phyloP scores from a whole-genome alignment of 2,888 invertebrate species.

The Eupithecia abbreviata region DNA sequence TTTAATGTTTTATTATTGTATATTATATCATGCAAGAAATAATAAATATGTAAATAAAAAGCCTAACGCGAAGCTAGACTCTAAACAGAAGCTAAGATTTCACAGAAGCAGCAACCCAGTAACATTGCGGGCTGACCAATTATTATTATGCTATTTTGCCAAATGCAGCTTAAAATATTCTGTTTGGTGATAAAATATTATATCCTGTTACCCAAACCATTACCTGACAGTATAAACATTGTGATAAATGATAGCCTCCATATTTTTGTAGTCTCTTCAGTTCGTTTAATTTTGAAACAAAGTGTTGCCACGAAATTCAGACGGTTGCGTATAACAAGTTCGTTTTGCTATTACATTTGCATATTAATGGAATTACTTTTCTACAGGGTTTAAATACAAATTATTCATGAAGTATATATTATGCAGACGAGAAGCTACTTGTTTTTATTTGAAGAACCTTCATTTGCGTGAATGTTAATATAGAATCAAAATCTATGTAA shows the following conservation, averaged over 20 bases:
- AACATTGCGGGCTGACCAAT: no score
- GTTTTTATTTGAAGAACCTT: background rate
- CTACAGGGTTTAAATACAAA: slow-evolving; percentile 5
- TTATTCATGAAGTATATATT: slow-evolving; percentile 4
- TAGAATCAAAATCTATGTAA: no score
- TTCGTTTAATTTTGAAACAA: background rate
- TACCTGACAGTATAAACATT: background rate
- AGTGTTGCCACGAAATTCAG: background rate
- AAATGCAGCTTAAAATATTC: background rate
- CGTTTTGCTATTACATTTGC: slow-evolving; percentile 32
- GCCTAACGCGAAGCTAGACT: no score
- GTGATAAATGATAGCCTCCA: background rate
- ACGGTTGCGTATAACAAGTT: background rate
- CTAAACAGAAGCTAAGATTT: no score
- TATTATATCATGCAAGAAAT: no score
- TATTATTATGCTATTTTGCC: no score
- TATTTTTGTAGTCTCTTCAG: background rate
- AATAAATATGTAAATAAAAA: no score
- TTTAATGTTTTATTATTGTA: no score
- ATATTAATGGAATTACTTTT: slow-evolving; percentile 45
- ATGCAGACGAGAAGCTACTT: background rate
- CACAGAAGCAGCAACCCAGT: no score
- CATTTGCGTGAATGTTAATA: no score
- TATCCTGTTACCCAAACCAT: background rate
- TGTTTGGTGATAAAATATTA: background rate